These are phyloP conservation scores for Sebastes hopkinsi DNA, from an alignment of 2,797 vertebrate genomes.

Conservation along the genomic window DNA sequence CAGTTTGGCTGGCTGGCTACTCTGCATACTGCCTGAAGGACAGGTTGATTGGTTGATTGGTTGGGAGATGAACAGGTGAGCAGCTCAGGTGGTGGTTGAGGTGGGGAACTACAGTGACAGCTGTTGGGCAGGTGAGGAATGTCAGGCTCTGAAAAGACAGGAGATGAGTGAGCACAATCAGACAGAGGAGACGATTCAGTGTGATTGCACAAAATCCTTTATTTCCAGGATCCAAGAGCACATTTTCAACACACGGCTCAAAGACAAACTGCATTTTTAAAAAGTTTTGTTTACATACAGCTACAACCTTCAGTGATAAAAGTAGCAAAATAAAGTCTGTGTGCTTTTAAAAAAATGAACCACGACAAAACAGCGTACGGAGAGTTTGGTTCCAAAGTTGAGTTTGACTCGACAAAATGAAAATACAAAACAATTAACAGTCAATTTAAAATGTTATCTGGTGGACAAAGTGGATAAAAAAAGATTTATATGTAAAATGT, in stretches of 20 bases:
- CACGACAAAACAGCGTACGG: conserved; percentile 24
- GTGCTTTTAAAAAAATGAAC: conserved; percentile 39
- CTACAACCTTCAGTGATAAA: conserved; percentile 62
- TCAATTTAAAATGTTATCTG: neutral
- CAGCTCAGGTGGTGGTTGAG: neutral
- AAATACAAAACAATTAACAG: conserved; percentile 3
- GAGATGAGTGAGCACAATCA: neutral
- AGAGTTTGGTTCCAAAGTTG: conserved; percentile 36
- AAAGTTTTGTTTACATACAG: conserved; percentile 29
- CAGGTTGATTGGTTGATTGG: neutral
- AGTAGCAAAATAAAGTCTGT: conserved; percentile 66
- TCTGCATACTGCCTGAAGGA: neutral
- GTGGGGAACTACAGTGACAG: neutral
- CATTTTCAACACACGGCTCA: conserved; percentile 64
- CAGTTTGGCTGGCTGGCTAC: conserved; percentile 8
- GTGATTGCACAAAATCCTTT: conserved; percentile 80
- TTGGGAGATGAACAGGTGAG: neutral
- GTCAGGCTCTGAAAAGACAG: conserved; percentile 20
- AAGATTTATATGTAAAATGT: neutral
- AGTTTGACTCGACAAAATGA: neutral
- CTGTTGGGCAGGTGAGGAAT: conserved; percentile 9
- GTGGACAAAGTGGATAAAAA: conserved; percentile 27
- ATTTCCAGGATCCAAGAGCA: conserved; percentile 73
- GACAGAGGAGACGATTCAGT: neutral
- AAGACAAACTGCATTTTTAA: conserved; percentile 60